phyloP scores from a whole-genome alignment of 2,113 vertebrate species.

The Delphinus delphis region DNA sequence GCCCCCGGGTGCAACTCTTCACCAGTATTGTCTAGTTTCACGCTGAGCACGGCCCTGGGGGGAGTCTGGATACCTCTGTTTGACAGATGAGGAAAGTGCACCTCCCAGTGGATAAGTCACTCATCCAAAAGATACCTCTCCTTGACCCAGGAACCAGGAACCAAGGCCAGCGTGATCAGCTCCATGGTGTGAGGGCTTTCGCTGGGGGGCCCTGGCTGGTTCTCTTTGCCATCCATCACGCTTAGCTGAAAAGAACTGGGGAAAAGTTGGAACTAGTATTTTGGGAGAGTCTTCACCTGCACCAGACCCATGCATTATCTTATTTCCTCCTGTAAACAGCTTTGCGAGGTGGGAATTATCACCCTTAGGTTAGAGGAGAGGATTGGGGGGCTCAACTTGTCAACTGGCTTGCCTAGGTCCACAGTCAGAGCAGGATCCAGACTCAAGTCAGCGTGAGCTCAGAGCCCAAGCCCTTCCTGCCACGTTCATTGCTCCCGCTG shows the following conservation, averaged over 20 bases:
- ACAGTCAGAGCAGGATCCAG: not conserved
- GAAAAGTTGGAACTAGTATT: not conserved
- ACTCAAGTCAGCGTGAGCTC: not conserved
- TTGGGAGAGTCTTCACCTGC: not conserved
- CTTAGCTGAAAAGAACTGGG: not conserved
- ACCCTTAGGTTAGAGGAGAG: not conserved
- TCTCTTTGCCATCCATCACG: not conserved
- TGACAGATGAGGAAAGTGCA: not conserved
- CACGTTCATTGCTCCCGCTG: fast-evolving
- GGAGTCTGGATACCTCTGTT: not conserved
- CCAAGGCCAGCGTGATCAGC: not conserved
- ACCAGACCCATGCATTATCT: not conserved
- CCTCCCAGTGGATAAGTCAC: not conserved
- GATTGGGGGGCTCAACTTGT: not conserved
- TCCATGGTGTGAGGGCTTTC: fast-evolving
- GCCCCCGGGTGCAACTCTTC: not conserved
- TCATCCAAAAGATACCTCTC: not conserved
- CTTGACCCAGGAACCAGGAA: not conserved
- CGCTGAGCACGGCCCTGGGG: not conserved
- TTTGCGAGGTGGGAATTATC: too few relatives aligned
- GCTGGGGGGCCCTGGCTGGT: fast-evolving
- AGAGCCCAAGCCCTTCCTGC: not conserved
- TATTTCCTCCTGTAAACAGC: not conserved
- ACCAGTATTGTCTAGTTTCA: not conserved
- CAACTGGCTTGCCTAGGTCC: not conserved